Evolutionary conservation across 2,113 vertebrate species (phyloP).

Genomic region (Kryptolebias marmoratus): DNA sequence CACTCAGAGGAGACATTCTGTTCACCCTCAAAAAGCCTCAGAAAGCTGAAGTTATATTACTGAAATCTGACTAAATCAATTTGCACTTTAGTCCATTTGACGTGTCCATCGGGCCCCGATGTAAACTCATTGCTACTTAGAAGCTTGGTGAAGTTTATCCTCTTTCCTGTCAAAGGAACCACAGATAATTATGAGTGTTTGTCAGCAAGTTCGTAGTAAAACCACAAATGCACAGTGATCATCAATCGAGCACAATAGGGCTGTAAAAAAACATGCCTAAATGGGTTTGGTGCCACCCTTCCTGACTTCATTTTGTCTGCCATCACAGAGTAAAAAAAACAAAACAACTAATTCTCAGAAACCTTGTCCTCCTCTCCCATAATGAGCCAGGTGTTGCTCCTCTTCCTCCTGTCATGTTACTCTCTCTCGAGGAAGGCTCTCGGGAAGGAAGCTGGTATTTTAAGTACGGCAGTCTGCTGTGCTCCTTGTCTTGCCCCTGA

Average conservation of each 20-base stretch:
- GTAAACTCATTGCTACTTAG: slow-evolving; percentile 8
- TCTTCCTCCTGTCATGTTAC: slow-evolving; percentile 31
- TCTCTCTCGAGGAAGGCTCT: slow-evolving; percentile 55
- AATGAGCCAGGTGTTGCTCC: slow-evolving; percentile 33
- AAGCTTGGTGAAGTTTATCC: slow-evolving; percentile 19
- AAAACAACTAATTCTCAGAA: slow-evolving; percentile 11
- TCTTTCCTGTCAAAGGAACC: slow-evolving; percentile 34
- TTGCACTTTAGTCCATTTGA: neutral
- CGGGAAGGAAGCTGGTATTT: slow-evolving; percentile 45
- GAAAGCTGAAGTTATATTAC: neutral
- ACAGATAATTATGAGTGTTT: slow-evolving; percentile 21
- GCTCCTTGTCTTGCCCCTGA: slow-evolving; percentile 44
- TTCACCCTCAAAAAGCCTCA: too few species aligned
- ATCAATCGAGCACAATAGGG: slow-evolving; percentile 5
- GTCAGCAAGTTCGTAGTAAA: slow-evolving; percentile 26
- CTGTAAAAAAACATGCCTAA: slow-evolving; percentile 19
- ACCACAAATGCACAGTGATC: slow-evolving; percentile 27
- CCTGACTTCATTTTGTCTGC: slow-evolving; percentile 11
- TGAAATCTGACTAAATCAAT: neutral
- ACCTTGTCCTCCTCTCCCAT: slow-evolving; percentile 16
- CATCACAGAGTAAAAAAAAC: slow-evolving; percentile 29
- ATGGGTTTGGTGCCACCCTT: slow-evolving; percentile 13
- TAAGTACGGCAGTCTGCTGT: slow-evolving; percentile 40
- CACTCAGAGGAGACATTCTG: too few species aligned
- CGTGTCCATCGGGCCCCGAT: neutral